Conservation (phyloP, 2,888 invertebrate genomes). For the Icerya purchasi region DNA sequence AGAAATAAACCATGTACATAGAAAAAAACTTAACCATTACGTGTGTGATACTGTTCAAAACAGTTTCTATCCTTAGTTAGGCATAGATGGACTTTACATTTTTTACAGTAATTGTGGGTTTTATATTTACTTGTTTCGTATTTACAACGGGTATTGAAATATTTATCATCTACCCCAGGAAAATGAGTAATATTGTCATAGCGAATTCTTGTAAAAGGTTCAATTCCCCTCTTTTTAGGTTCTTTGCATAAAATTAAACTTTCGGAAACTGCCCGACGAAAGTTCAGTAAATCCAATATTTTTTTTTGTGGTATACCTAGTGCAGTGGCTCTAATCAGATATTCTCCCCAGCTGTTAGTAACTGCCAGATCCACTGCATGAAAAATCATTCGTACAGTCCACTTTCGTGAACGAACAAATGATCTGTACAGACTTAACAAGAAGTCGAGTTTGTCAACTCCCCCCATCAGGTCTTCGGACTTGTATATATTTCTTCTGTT, state of each 20-base stretch:
- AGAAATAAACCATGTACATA: no score
- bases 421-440: background rate
- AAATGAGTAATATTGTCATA: background rate
- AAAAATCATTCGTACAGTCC: background rate
- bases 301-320: background rate
- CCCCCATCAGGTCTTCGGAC: constrained; percentile 6
- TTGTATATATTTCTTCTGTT: constrained; percentile 7
- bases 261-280: background rate
- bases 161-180: background rate
- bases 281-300: background rate
- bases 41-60: background rate
- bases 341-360: background rate
- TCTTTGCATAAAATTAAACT: background rate
- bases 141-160: background rate
- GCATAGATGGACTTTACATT: background rate
- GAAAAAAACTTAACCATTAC: background rate
- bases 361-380: background rate
- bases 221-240: background rate
- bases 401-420: background rate
- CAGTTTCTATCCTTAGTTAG: background rate
- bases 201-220: background rate
- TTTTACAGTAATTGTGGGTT: background rate
- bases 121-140: background rate
- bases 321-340: background rate
- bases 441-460: background rate